Base-by-base conservation (phyloP, 2,888 invertebrate genomes). In the Ennomos erosarius region DNA sequence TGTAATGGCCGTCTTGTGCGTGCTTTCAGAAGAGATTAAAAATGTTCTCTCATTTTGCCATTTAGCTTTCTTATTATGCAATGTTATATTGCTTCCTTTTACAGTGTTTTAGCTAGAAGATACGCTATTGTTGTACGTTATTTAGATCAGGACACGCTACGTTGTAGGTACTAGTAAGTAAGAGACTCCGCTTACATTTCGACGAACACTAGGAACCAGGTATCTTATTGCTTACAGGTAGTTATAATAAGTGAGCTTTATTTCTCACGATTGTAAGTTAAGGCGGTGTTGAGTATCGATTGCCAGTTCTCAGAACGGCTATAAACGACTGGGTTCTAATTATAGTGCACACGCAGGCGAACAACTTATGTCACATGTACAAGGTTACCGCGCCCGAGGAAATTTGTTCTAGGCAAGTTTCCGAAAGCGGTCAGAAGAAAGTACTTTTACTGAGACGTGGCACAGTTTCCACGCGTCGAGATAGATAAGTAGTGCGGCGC, bases 401-500 rank as follows among this genome's bases (percentile, higher is more conserved):
- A 88, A 86, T 85, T 82, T 76, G 82, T 83, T 84, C 82, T 79
- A 84, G 84, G 82, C 89, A 75, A 82, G 87, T 90, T 90, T 92
- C 88, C 84, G 89, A 90, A 90, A 90, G 88, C 88, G 88, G 88
- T 82, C 81, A 75, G 87, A 91, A 90, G 91, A 91, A 91, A 92
- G 90, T 90, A 89, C 90, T 92, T 91, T 91, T 92, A 90, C 90
- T 90, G 85, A 87, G 88, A 79, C 74, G 79, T 88, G 91, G 80
- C 91, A 89, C 84, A 90, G 91, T 92, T 92, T 90, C 91, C 90
- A 90, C 88, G 88, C 75, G 74, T 49, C 52, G 68, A 57, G 67
- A 64, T 69, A 66, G 67, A 64, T 69, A n/a, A n/a, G n/a, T n/a
- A 66, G 67, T 62, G 65, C 60, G 65, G 65, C 42, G 63, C 65